These are phyloP conservation scores for Heliconius cydno DNA, from an alignment of 2,888 invertebrate species.

Conservation along the genomic window DNA sequence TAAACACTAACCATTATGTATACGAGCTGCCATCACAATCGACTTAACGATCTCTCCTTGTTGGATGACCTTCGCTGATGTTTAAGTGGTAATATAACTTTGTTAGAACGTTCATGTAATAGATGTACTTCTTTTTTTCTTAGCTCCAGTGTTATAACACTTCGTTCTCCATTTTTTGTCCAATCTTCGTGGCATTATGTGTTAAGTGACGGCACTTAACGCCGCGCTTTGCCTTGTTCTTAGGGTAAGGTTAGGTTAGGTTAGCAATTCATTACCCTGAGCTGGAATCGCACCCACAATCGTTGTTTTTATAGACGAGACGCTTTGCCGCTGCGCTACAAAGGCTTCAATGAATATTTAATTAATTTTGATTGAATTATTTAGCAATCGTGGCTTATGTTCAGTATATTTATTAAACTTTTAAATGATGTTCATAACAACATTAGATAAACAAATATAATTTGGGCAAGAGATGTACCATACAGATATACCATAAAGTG, in stretches of 20 bases:
- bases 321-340: no score
- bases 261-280: no score
- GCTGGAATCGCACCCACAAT: no score
- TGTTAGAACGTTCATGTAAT: background rate
- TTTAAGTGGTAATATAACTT: constrained; percentile 13
- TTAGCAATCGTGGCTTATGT: background rate
- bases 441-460: background rate
- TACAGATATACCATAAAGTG: no score
- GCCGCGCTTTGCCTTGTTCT: background rate
- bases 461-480: no score
- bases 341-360: background rate
- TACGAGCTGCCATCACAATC: constrained; percentile 4
- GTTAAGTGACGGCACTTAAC: no score
- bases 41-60: constrained; percentile 15
- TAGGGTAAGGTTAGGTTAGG: background rate
- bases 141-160: no score
- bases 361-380: background rate
- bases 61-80: constrained; percentile 21
- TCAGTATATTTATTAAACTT: background rate
- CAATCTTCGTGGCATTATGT: no score
- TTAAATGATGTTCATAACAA: background rate
- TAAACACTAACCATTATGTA: background rate
- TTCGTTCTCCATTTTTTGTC: no score
- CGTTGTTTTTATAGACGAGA: no score
- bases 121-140: no score